Conservation (phyloP, 2,797 vertebrate species). For the Fundulus diaphanus region DNA sequence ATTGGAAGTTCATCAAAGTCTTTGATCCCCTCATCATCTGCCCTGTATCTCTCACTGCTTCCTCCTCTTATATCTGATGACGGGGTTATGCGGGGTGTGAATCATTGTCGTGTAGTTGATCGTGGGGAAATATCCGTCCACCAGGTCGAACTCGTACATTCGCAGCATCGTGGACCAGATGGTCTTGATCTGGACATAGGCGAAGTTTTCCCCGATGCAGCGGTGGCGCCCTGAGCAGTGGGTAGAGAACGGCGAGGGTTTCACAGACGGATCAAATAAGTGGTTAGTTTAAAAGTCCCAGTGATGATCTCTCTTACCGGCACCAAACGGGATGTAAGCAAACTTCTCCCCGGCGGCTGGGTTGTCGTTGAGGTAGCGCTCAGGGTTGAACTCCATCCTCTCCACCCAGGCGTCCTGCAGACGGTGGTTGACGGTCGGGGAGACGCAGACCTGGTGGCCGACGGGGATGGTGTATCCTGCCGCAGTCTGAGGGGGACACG, state of each 20-base stretch:
- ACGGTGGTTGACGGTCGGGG: constrained; percentile 97
- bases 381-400: constrained; percentile 87
- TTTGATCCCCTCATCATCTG: neutral
- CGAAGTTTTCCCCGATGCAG: constrained; percentile 98
- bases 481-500: constrained; percentile 78
- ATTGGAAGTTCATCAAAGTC: constrained; percentile 8
- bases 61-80: constrained; percentile 91
- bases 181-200: constrained; percentile 97
- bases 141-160: constrained; percentile 91
- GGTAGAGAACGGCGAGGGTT: neutral
- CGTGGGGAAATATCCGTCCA: constrained; percentile 90
- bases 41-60: constrained; percentile 70
- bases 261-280: neutral
- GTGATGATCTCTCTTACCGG: constrained; percentile 83
- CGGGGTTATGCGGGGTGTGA: constrained; percentile 92
- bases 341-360: constrained; percentile 92
- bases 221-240: constrained; percentile 92
- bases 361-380: constrained; percentile 91
- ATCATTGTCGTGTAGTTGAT: constrained; percentile 99
- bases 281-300: neutral
- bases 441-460: constrained; percentile 97
- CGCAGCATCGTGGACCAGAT: constrained; percentile 97
- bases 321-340: constrained; percentile 94
- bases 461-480: constrained; percentile 92
- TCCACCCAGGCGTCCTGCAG: constrained; percentile 89